phyloP scores from a whole-genome alignment of 1,140 invertebrate species.

The Anthonomus grandis region DNA sequence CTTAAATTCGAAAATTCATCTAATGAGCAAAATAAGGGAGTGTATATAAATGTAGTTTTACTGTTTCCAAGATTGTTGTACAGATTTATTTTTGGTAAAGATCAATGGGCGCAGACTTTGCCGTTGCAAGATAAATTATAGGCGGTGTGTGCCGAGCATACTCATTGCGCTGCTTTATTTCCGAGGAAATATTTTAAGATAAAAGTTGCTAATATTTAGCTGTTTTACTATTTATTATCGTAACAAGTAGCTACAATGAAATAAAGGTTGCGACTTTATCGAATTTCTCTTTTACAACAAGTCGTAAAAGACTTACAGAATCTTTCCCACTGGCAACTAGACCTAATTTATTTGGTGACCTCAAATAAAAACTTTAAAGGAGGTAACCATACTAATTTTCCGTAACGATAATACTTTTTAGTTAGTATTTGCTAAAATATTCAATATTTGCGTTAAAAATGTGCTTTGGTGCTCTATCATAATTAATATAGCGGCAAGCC shows the following conservation, averaged over 20 bases:
- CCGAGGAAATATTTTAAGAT: conserved; percentile 10
- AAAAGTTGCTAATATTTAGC: conserved; percentile 1
- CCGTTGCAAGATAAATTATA: conserved; percentile 14
- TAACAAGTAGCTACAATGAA: too few relatives aligned
- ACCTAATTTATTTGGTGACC: too few relatives aligned
- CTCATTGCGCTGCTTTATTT: conserved; percentile 12
- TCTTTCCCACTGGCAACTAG: not conserved
- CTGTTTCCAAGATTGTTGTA: conserved; percentile 7
- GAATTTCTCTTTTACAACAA: not conserved
- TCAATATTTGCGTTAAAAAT: too few relatives aligned
- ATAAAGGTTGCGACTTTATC: too few relatives aligned
- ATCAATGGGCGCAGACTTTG: conserved; percentile 15
- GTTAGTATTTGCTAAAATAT: too few relatives aligned
- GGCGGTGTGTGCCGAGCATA: conserved; percentile 11
- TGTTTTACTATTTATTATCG: too few relatives aligned
- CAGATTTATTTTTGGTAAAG: conserved; percentile 7
- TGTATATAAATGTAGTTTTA: not conserved
- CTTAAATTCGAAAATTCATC: too few relatives aligned
- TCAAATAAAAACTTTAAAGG: too few relatives aligned
- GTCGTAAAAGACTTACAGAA: not conserved
- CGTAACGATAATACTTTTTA: too few relatives aligned
- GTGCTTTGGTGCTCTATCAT: too few relatives aligned
- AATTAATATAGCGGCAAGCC: conserved; percentile 17
- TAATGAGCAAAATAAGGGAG: too few relatives aligned
- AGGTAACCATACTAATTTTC: too few relatives aligned